phyloP scores from a whole-genome alignment of 2,888 invertebrate genomes.

The Chrysotoxum bicinctum region DNA sequence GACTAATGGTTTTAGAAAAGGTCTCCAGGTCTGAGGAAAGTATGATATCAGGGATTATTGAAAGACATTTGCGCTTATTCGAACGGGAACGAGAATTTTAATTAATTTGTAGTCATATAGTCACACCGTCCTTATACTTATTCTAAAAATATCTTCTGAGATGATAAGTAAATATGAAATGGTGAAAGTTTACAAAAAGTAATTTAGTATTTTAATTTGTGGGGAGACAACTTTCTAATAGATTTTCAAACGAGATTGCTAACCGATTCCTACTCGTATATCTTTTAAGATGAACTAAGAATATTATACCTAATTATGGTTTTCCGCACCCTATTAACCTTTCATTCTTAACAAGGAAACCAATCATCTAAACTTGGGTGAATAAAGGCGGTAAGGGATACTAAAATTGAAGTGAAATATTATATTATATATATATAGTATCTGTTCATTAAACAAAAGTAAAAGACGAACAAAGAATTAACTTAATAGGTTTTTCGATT shows the following conservation, averaged over 20 bases:
- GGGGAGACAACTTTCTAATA: not conserved
- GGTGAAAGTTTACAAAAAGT: not conserved
- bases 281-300: not conserved
- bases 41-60: constrained; percentile 10
- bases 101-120: constrained; percentile 4
- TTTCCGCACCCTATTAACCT: not conserved
- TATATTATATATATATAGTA: too few species aligned
- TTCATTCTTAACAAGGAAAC: not conserved
- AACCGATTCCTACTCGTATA: not conserved
- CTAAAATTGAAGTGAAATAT: not conserved
- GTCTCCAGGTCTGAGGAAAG: not conserved
- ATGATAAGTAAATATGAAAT: not conserved
- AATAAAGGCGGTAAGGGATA: not conserved
- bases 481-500: too few species aligned
- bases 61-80: not conserved
- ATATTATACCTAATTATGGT: not conserved
- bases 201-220: not conserved
- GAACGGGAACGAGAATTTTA: not conserved
- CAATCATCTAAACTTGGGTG: too few species aligned
- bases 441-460: too few species aligned
- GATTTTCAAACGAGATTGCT: not conserved
- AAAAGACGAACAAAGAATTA: too few species aligned
- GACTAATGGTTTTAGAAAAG: not conserved
- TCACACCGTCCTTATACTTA: not conserved
- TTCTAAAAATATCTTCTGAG: not conserved